Conservation (phyloP, 2,888 invertebrate genomes). For the Oxytorus armatus region DNA sequence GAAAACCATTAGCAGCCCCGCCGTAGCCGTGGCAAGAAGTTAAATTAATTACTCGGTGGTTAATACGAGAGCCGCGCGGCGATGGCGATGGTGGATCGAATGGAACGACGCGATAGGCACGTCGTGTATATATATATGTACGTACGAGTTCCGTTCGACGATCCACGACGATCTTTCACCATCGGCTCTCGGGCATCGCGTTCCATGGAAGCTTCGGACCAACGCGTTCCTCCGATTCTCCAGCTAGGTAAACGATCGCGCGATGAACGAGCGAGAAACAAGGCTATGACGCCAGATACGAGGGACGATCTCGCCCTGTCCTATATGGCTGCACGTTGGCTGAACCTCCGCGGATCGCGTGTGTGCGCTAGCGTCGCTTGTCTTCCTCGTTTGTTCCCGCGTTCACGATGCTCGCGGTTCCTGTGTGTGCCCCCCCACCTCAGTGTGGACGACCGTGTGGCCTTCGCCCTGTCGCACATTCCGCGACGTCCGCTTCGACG, state of each 20-base stretch:
- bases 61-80: slow-evolving; percentile 66
- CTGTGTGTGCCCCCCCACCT: slow-evolving; percentile 20
- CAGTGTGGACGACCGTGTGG: slow-evolving; percentile 41
- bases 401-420: slow-evolving; percentile 31
- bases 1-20: slow-evolving; percentile 81
- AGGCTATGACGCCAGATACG: too few relatives aligned
- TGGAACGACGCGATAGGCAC: slow-evolving; percentile 67
- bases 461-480: slow-evolving; percentile 66
- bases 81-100: slow-evolving; percentile 66
- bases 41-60: slow-evolving; percentile 82
- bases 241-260: slow-evolving; percentile 56
- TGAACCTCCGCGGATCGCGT: too few relatives aligned
- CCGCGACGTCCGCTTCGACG: slow-evolving; percentile 71
- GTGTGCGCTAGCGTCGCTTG: too few relatives aligned
- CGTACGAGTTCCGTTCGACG: too few relatives aligned
- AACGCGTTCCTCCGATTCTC: too few relatives aligned
- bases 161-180: slow-evolving; percentile 46
- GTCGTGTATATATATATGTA: slow-evolving; percentile 53
- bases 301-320: slow-evolving; percentile 11
- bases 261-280: slow-evolving; percentile 34
- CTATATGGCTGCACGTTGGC: slow-evolving; percentile 64
- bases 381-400: too few relatives aligned
- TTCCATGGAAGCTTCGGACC: too few relatives aligned
- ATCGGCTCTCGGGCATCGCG: slow-evolving; percentile 46
- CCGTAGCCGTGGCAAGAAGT: slow-evolving; percentile 81